These are phyloP conservation scores for Metacarcinus magister DNA, from an alignment of 2,888 invertebrate species.

Conservation along the genomic window DNA sequence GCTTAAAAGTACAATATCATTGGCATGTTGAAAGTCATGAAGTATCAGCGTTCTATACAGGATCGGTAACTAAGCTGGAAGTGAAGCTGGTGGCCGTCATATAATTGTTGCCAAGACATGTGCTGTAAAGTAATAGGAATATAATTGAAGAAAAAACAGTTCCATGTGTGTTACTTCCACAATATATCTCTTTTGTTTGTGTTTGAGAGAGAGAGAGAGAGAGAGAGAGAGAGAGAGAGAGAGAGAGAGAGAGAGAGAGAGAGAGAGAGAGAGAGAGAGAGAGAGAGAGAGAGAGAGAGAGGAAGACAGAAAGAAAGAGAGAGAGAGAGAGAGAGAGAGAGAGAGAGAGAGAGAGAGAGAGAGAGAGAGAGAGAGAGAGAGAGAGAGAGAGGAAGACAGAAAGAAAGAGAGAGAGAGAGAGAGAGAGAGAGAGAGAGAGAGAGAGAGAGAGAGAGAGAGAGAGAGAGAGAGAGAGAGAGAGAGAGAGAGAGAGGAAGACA, in stretches of 20 bases:
- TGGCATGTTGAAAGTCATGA: no score
- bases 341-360: slow-evolving; percentile 54
- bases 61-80: no score
- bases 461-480: not conserved
- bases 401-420: no score
- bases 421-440: not conserved
- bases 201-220: slow-evolving; percentile 54
- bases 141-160: not conserved
- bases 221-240: slow-evolving; percentile 65
- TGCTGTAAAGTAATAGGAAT: no score
- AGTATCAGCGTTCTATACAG: no score
- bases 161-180: not conserved
- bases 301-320: no score
- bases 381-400: no score
- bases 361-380: slow-evolving; percentile 22
- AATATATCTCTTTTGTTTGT: no score
- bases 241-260: slow-evolving; percentile 65
- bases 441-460: slow-evolving; percentile 18
- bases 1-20: no score
- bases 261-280: slow-evolving; percentile 61
- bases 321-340: slow-evolving; percentile 45
- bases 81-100: no score
- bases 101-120: no score
- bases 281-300: slow-evolving; percentile 58
- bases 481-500: no score